These are phyloP conservation scores for Trichonephila clavata DNA, from an alignment of 1,140 invertebrate species.

Conservation along the genomic window DNA sequence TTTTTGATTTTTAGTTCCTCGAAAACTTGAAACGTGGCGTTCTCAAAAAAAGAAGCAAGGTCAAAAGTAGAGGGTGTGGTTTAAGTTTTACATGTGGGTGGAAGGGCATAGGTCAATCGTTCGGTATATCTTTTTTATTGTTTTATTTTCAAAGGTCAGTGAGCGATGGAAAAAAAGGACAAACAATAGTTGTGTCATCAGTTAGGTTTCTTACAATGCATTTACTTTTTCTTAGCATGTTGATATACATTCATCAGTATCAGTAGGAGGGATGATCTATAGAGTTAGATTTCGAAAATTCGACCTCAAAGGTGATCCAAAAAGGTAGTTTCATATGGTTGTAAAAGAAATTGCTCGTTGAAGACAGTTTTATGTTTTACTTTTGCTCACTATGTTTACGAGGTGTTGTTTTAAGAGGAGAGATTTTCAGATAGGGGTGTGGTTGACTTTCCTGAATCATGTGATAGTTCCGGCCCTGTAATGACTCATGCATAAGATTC, in stretches of 20 bases:
- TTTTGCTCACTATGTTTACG: neutral
- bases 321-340: neutral
- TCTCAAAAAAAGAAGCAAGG: neutral
- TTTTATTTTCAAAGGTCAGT: slow-evolving; percentile 18
- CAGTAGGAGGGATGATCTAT: slow-evolving; percentile 5
- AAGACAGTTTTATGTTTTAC: neutral
- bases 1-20: neutral
- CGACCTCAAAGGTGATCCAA: neutral
- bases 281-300: slow-evolving; percentile 21
- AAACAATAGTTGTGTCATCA: slow-evolving; percentile 20
- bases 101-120: neutral
- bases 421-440: neutral
- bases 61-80: neutral
- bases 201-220: neutral
- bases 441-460: neutral
- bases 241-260: slow-evolving; percentile 14
- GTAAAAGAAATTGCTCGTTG: neutral
- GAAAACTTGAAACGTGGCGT: neutral
- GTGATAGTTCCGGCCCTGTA: no score
- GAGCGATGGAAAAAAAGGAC: neutral
- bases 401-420: neutral
- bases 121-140: slow-evolving; percentile 1
- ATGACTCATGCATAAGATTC: no score
- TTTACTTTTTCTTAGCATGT: slow-evolving; percentile 13
- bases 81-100: slow-evolving; percentile 12